Evolutionary conservation across 2,888 invertebrate genomes (phyloP).

Genomic region (Lasioglossum villosulum): DNA sequence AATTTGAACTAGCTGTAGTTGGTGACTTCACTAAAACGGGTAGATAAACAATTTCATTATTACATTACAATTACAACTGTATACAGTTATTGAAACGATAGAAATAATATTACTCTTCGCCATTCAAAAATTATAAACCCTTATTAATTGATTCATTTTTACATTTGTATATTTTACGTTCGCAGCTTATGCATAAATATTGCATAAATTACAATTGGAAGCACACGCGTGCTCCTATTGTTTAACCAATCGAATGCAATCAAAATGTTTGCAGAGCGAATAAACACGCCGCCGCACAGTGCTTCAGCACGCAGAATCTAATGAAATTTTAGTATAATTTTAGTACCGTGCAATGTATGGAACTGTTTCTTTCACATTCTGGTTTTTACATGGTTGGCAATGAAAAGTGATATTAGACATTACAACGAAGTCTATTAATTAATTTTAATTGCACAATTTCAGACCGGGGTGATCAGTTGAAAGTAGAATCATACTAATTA

Average conservation of each 20-base stretch:
- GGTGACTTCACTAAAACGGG: not conserved
- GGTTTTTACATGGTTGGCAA: not conserved
- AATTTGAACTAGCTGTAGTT: no score
- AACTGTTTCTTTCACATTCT: not conserved
- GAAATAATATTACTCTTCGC: no score
- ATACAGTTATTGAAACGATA: not conserved
- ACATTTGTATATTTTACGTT: not conserved
- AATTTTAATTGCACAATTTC: not conserved
- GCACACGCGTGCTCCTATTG: not conserved
- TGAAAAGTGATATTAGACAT: not conserved
- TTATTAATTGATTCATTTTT: no score
- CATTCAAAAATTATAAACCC: not conserved
- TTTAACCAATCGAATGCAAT: not conserved
- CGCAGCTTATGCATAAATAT: not conserved
- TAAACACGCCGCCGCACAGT: not conserved
- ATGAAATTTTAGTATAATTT: not conserved
- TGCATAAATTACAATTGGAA: not conserved
- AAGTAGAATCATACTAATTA: not conserved
- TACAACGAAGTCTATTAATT: not conserved
- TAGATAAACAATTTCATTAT: not conserved
- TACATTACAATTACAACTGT: not conserved
- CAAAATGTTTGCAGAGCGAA: not conserved
- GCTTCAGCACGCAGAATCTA: not conserved
- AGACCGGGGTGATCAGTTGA: not conserved
- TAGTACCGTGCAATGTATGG: not conserved